Evolutionary conservation across 2,797 vertebrate species (phyloP).

Genomic region (Cynopterus sphinx): DNA sequence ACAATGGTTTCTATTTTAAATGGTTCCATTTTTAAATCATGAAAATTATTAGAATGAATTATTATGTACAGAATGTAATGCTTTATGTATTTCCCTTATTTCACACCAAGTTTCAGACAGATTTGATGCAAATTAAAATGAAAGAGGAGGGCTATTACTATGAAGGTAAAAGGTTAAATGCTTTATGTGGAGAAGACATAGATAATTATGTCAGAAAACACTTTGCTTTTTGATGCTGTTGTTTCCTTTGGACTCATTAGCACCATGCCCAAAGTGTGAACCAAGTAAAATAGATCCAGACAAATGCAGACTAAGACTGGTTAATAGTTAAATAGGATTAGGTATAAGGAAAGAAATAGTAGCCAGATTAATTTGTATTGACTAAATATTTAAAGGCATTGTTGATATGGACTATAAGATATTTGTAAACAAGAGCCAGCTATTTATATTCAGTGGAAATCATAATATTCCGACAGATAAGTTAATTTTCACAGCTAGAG

Average conservation of each 20-base stretch:
- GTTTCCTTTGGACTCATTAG: constrained; percentile 53
- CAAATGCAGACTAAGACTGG: neutral
- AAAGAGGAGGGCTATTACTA: neutral
- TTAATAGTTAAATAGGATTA: neutral
- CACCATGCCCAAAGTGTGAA: constrained; percentile 50
- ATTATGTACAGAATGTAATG: neutral
- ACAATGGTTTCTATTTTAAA: neutral
- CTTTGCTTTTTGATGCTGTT: constrained; percentile 45
- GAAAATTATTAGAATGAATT: neutral
- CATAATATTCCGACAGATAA: neutral
- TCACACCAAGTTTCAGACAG: neutral
- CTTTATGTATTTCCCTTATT: neutral
- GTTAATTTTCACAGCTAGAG: neutral
- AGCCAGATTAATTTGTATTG: neutral
- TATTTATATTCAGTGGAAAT: neutral
- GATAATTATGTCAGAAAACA: constrained; percentile 53
- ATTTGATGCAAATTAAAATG: constrained; percentile 38
- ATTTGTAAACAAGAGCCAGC: neutral
- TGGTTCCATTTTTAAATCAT: neutral
- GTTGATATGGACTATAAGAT: neutral
- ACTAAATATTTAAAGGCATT: neutral
- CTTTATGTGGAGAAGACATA: neutral
- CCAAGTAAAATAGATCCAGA: constrained; percentile 32
- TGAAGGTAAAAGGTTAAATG: constrained; percentile 53
- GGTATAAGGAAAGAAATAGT: neutral